Evolutionary conservation across 2,888 invertebrate species (phyloP).

Genomic region (Himalopsyche japonica): DNA sequence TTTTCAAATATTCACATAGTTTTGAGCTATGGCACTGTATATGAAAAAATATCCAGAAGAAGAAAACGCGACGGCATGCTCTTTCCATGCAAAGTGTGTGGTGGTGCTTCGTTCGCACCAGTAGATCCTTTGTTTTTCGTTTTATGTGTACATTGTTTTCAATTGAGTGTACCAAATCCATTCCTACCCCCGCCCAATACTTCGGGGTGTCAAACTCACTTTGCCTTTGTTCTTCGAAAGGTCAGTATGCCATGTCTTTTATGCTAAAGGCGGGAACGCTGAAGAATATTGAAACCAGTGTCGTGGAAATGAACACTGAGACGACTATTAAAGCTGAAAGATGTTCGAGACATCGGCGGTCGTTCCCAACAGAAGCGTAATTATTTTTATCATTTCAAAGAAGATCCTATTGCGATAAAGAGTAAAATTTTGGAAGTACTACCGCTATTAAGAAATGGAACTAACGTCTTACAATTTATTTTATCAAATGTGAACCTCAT

Average conservation of each 20-base stretch:
- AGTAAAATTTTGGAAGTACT: not conserved
- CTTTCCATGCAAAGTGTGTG: conserved; percentile 36
- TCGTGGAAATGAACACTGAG: not conserved
- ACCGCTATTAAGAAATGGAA: too few species aligned
- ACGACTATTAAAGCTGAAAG: not conserved
- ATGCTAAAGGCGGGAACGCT: not conserved
- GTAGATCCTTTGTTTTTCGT: conserved; percentile 35
- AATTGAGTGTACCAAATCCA: conserved; percentile 28
- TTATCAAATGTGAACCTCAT: too few species aligned
- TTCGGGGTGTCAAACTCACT: conserved; percentile 21
- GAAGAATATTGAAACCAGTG: not conserved
- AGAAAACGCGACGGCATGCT: conserved; percentile 10
- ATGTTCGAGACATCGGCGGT: not conserved
- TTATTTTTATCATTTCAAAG: not conserved
- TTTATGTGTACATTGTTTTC: conserved; percentile 35
- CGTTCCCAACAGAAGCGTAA: not conserved
- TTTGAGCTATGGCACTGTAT: not conserved
- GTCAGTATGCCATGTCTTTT: conserved; percentile 33
- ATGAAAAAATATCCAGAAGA: not conserved
- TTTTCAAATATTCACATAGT: not conserved
- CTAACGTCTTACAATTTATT: too few species aligned
- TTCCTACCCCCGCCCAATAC: not conserved
- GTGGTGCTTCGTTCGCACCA: conserved; percentile 24
- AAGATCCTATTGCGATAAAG: not conserved
- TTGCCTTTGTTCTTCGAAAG: conserved; percentile 31